phyloP scores from a whole-genome alignment of 2,888 invertebrate genomes.

The Helicoverpa assulta region DNA sequence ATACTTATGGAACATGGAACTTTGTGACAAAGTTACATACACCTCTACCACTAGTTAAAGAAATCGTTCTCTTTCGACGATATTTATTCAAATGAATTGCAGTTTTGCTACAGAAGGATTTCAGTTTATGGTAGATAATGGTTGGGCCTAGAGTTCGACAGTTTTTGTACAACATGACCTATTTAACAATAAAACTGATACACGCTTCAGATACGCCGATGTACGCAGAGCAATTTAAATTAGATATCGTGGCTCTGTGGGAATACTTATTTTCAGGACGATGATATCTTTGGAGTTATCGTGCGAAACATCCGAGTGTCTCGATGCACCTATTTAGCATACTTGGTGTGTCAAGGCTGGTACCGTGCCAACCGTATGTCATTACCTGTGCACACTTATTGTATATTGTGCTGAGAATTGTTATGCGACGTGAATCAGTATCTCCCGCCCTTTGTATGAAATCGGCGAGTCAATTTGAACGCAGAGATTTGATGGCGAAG shows the following conservation, averaged over 20 bases:
- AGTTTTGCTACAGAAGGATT: too few relatives aligned
- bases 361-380: slow-evolving; percentile 49
- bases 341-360: slow-evolving; percentile 62
- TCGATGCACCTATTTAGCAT: slow-evolving; percentile 52
- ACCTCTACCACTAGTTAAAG: background rate
- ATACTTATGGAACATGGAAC: slow-evolving; percentile 10
- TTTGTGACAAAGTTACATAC: background rate
- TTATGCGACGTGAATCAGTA: slow-evolving; percentile 34
- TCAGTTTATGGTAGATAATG: too few relatives aligned
- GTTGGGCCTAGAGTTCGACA: background rate
- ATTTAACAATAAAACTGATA: slow-evolving; percentile 64
- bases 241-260: slow-evolving; percentile 59
- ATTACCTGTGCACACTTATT: slow-evolving; percentile 49
- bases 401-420: slow-evolving; percentile 48
- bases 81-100: background rate
- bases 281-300: slow-evolving; percentile 62
- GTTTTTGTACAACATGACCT: slow-evolving; percentile 43
- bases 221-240: slow-evolving; percentile 68
- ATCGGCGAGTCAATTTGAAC: slow-evolving; percentile 9
- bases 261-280: slow-evolving; percentile 62
- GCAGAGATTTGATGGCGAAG: slow-evolving; percentile 15
- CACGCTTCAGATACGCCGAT: slow-evolving; percentile 67
- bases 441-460: slow-evolving; percentile 9
- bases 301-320: slow-evolving; percentile 49
- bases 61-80: background rate